phyloP scores from a whole-genome alignment of 2,113 vertebrate genomes.

The Callopanchax toddi region DNA sequence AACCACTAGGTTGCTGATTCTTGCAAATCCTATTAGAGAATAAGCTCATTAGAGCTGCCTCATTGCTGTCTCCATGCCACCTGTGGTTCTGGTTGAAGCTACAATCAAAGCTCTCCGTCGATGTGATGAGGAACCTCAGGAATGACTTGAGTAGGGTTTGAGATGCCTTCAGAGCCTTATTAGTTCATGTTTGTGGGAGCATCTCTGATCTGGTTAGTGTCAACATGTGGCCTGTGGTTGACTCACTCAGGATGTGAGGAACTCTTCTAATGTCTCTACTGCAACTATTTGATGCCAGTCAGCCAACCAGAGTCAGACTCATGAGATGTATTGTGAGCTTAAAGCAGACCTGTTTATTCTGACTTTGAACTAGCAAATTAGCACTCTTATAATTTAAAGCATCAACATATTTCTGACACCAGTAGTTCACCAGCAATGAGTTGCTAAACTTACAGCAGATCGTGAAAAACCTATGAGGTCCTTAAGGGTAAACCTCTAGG shows the following conservation, averaged over 20 bases:
- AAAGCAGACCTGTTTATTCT: not conserved
- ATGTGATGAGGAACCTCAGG: slow-evolving; percentile 26
- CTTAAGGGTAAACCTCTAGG: too few relatives aligned
- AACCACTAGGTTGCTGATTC: slow-evolving; percentile 32
- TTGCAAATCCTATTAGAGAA: slow-evolving; percentile 33
- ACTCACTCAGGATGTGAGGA: slow-evolving; percentile 11
- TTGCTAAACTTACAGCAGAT: too few relatives aligned
- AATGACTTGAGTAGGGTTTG: slow-evolving; percentile 13
- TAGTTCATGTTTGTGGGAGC: slow-evolving; percentile 76
- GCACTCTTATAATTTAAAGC: too few relatives aligned
- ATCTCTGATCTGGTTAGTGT: slow-evolving; percentile 61
- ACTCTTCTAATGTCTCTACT: not conserved
- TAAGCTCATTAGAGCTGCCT: slow-evolving; percentile 36
- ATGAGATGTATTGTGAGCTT: not conserved
- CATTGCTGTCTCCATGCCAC: not conserved
- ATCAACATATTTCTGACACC: too few relatives aligned
- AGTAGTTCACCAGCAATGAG: too few relatives aligned
- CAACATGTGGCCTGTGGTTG: slow-evolving; percentile 25
- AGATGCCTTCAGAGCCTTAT: slow-evolving; percentile 69
- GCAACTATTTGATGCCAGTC: not conserved
- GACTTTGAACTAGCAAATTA: too few relatives aligned
- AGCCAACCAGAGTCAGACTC: not conserved
- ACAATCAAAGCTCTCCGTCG: slow-evolving; percentile 2
- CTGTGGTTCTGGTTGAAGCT: not conserved
- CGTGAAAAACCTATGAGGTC: too few relatives aligned